A percentile compares a stretch with the other conserved stretches of the same genome.
These are phyloP conservation scores for Ibidorhyncha struthersii DNA, from an alignment of 2,113 vertebrate genomes.

Conservation along the genomic window DNA sequence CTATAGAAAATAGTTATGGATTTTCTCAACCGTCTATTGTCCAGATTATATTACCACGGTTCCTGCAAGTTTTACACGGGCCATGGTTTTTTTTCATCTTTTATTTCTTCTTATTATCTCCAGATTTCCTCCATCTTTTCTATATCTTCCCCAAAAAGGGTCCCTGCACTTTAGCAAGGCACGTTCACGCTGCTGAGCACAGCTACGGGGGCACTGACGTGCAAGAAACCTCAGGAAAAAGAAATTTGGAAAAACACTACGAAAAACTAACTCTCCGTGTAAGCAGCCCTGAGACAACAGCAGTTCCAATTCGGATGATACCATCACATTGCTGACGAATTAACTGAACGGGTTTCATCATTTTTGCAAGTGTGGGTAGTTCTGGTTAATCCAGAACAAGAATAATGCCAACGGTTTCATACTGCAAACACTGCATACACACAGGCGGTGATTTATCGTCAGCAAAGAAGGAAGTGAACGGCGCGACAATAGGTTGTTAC, in stretches of 20 bases:
- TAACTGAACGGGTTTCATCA: background rate
- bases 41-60: background rate
- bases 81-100: background rate
- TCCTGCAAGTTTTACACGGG: background rate
- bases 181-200: fast-evolving
- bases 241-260: background rate
- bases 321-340: background rate
- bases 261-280: background rate
- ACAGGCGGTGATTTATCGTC: background rate
- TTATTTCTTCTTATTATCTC: background rate
- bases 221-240: background rate
- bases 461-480: background rate
- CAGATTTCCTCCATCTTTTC: background rate
- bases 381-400: background rate
- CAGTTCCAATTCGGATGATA: background rate
- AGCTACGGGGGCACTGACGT: background rate
- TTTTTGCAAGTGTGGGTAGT: background rate
- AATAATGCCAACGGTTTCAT: background rate
- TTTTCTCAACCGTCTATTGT: background rate
- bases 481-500: background rate
- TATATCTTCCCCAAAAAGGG: background rate
- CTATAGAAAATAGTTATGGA: background rate
- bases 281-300: background rate
- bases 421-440: background rate
- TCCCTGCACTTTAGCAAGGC: background rate